Conservation (phyloP, 2,113 vertebrate species). For the Bufo gargarizans region DNA sequence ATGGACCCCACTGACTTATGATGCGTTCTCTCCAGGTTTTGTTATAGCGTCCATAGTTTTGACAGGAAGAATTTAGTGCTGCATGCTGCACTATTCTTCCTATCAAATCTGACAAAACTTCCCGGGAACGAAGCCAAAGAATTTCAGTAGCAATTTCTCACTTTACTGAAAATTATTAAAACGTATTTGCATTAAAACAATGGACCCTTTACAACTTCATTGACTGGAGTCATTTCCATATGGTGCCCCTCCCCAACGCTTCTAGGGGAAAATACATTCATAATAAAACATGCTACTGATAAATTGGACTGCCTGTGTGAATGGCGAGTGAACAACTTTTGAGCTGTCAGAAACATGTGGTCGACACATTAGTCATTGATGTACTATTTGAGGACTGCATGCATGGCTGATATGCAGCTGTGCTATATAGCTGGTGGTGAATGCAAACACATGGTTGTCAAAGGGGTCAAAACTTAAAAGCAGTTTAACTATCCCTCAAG, state of each 20-base stretch:
- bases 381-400: not conserved
- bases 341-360: conserved; percentile 5
- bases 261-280: not conserved
- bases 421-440: not conserved
- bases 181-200: no score
- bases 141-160: not conserved
- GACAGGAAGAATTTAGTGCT: no score
- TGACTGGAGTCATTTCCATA: no score
- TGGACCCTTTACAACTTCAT: no score
- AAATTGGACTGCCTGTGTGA: not conserved
- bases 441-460: not conserved
- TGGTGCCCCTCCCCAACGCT: not conserved
- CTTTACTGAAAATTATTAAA: no score
- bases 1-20: no score
- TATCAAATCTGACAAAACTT: no score
- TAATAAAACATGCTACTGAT: not conserved
- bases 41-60: no score
- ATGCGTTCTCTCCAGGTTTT: no score
- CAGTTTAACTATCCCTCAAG: not conserved
- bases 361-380: not conserved
- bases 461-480: not conserved
- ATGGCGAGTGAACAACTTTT: not conserved
- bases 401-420: not conserved
- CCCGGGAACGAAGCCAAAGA: no score
- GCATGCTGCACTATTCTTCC: no score